phyloP scores from a whole-genome alignment of 2,888 invertebrate genomes.

The Oeneis ivallda region DNA sequence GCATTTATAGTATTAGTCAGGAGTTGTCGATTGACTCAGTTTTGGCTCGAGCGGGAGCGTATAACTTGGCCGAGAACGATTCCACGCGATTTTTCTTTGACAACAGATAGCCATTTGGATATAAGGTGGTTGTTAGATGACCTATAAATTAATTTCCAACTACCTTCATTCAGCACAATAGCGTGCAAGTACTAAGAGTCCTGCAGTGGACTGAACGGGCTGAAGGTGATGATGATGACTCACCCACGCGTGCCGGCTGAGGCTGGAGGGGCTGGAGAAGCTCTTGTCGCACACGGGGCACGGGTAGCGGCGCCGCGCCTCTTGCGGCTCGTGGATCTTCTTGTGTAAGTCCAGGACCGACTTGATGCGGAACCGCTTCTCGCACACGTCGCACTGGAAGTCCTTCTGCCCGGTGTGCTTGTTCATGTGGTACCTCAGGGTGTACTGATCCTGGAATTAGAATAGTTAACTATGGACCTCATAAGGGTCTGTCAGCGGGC shows the following conservation, averaged over 20 bases:
- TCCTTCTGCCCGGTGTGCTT: conserved; percentile 7
- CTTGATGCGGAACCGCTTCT: conserved; percentile 8
- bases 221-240: background rate
- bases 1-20: too few species aligned
- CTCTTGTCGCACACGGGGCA: conserved; percentile 19
- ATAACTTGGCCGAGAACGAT: too few species aligned
- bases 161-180: too few species aligned
- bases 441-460: background rate
- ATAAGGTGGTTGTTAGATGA: too few species aligned
- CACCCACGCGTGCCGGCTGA: conserved; percentile 15
- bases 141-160: too few species aligned
- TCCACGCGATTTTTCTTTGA: too few species aligned
- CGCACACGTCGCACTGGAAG: conserved; percentile 11
- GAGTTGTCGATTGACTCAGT: too few species aligned
- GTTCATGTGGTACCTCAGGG: conserved; percentile 1
- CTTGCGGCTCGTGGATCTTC: conserved; percentile 5
- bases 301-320: background rate
- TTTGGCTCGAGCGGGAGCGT: too few species aligned
- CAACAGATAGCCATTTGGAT: too few species aligned
- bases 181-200: too few species aligned
- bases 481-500: background rate
- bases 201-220: too few species aligned
- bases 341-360: conserved; percentile 14
- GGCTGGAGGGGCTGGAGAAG: conserved; percentile 15
- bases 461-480: background rate